Percentiles rank a stretch among this genome's conserved stretches.
phyloP scores from a whole-genome alignment of 2,888 invertebrate genomes.

The Steromphala cineraria region DNA sequence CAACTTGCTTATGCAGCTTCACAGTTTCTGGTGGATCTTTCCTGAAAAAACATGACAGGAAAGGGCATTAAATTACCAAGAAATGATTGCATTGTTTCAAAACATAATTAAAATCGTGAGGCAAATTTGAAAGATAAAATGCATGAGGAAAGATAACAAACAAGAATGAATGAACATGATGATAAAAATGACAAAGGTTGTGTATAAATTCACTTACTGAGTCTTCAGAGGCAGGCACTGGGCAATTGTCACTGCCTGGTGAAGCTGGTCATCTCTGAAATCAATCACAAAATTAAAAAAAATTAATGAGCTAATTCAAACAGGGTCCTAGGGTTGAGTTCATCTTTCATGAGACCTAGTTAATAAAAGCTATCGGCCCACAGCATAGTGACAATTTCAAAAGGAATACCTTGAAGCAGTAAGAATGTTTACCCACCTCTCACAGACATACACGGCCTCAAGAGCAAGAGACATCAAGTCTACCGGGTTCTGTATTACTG shows the following conservation, averaged over 20 bases:
- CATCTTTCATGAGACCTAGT: no score
- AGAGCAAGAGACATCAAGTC: conserved; percentile 81
- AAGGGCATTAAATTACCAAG: background rate
- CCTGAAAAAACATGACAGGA: conserved; percentile 3
- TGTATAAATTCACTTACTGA: conserved; percentile 42
- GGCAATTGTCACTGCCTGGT: conserved; percentile 80
- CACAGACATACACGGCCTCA: conserved; percentile 82
- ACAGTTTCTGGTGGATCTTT: conserved; percentile 62
- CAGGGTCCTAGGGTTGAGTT: no score
- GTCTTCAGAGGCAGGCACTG: conserved; percentile 77
- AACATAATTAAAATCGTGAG: no score
- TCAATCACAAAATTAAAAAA: background rate
- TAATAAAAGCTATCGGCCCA: no score
- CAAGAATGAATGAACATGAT: conserved; percentile 14
- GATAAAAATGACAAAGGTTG: background rate
- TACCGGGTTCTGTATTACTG: conserved; percentile 77
- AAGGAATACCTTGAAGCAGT: background rate
- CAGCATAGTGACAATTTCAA: no score
- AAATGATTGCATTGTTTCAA: background rate
- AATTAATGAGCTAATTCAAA: background rate
- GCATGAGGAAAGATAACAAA: background rate
- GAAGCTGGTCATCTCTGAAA: conserved; percentile 80
- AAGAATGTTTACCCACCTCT: conserved; percentile 59
- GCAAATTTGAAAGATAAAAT: background rate
- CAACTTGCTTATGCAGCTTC: conserved; percentile 73